Conservation (phyloP, 2,888 invertebrate genomes). For the Calameuta idolon region DNA sequence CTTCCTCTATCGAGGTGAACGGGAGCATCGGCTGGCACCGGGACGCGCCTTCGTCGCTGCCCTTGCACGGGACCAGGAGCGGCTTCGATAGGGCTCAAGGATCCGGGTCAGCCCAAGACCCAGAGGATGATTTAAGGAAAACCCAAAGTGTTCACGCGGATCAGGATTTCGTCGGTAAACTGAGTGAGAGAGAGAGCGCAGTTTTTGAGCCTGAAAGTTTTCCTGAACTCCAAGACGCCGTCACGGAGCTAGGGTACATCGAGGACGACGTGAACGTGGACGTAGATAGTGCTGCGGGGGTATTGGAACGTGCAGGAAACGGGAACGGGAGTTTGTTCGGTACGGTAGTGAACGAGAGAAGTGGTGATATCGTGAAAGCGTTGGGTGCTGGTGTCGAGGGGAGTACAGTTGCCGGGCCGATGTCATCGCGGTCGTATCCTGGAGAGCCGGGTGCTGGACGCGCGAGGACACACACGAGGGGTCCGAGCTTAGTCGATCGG, state of each 20-base stretch:
- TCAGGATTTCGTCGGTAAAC: background rate
- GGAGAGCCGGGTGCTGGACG: slow-evolving; percentile 57
- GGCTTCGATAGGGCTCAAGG: background rate
- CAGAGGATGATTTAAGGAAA: background rate
- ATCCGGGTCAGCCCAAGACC: background rate
- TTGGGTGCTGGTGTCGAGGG: slow-evolving; percentile 49
- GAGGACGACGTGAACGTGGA: background rate
- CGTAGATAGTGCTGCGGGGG: background rate
- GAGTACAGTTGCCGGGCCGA: slow-evolving; percentile 59
- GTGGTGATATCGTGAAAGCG: slow-evolving; percentile 15
- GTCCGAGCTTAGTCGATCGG: slow-evolving; percentile 31
- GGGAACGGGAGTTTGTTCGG: slow-evolving; percentile 1
- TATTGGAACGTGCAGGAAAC: background rate
- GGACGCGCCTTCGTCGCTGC: background rate
- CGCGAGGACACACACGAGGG: slow-evolving; percentile 49
- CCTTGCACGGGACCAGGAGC: background rate
- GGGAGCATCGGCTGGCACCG: background rate
- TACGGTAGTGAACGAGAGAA: slow-evolving; percentile 1
- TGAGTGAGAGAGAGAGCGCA: background rate
- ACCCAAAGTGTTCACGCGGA: background rate
- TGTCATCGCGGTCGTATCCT: slow-evolving; percentile 58
- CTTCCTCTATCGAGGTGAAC: background rate
- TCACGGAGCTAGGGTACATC: background rate
- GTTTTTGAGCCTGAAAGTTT: background rate
- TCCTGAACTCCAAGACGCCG: slow-evolving; percentile 6